Evolutionary conservation across 1,140 invertebrate genomes (phyloP).

Genomic region (Euura lappo): DNA sequence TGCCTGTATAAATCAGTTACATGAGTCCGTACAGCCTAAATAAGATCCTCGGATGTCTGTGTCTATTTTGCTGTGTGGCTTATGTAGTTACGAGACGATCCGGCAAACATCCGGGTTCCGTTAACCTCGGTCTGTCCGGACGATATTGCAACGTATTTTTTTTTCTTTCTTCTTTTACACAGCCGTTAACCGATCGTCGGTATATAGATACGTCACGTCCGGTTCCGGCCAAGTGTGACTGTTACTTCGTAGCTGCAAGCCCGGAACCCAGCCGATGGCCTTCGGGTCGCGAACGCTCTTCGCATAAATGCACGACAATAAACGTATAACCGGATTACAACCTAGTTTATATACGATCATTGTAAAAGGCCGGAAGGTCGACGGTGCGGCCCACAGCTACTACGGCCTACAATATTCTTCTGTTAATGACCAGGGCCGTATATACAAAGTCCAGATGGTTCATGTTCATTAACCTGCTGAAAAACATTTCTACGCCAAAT

Average conservation of each 20-base stretch:
- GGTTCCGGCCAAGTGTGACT: conserved; percentile 25
- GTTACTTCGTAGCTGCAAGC: not conserved
- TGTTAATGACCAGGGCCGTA: no score
- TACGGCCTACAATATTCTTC: no score
- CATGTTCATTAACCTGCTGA: no score
- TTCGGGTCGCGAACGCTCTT: conserved; percentile 11
- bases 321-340: not conserved
- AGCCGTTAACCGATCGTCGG: conserved; percentile 9
- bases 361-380: conserved; percentile 1
- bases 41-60: no score
- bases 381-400: no score
- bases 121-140: not conserved
- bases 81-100: no score
- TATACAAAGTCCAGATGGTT: no score
- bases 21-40: no score
- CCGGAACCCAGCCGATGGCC: conserved; percentile 22
- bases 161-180: not conserved
- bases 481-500: no score
- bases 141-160: conserved; percentile 12
- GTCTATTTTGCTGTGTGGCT: no score
- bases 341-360: not conserved
- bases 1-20: no score
- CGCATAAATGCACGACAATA: conserved; percentile 4
- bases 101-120: conserved; percentile 8
- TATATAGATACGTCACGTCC: conserved; percentile 19